These are phyloP conservation scores for Toxonevra muliebris DNA, from an alignment of 2,888 invertebrate species.

Conservation along the genomic window DNA sequence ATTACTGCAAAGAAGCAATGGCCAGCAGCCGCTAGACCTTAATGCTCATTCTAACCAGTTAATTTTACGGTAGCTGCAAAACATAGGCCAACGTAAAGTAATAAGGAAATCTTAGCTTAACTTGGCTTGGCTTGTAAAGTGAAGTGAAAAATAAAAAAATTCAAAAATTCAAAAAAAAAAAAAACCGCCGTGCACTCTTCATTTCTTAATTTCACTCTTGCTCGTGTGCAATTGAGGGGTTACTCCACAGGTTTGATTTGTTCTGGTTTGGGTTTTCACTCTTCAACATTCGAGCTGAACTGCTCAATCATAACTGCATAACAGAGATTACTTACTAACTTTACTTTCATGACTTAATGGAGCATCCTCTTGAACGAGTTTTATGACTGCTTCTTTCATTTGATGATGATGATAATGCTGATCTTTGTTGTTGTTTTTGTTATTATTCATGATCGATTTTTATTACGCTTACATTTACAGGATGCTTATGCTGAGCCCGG, in stretches of 20 bases:
- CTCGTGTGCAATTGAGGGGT: neutral
- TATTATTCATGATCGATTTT: slow-evolving; percentile 4
- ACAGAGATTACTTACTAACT: too few relatives aligned
- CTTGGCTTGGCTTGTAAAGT: too few relatives aligned
- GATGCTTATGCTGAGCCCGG: slow-evolving; percentile 86
- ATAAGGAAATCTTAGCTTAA: neutral
- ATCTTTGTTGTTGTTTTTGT: neutral
- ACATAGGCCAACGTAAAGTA: neutral
- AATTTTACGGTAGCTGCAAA: neutral
- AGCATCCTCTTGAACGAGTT: neutral
- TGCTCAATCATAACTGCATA: too few relatives aligned
- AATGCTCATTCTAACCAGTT: neutral
- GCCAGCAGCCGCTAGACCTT: neutral
- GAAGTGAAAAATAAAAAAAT: neutral
- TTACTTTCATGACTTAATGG: slow-evolving; percentile 18
- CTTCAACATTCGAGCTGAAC: too few relatives aligned
- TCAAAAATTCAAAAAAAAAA: neutral
- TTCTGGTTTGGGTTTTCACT: too few relatives aligned
- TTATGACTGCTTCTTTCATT: too few relatives aligned
- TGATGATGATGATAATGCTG: neutral
- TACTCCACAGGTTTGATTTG: neutral
- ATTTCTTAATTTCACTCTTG: slow-evolving; percentile 11
- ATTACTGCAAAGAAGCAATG: slow-evolving; percentile 7
- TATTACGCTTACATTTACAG: slow-evolving; percentile 64
- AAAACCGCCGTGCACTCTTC: neutral